Evolutionary conservation across 2,797 vertebrate genomes (phyloP).

Genomic region (Ctenochaetus hawaiiensis): DNA sequence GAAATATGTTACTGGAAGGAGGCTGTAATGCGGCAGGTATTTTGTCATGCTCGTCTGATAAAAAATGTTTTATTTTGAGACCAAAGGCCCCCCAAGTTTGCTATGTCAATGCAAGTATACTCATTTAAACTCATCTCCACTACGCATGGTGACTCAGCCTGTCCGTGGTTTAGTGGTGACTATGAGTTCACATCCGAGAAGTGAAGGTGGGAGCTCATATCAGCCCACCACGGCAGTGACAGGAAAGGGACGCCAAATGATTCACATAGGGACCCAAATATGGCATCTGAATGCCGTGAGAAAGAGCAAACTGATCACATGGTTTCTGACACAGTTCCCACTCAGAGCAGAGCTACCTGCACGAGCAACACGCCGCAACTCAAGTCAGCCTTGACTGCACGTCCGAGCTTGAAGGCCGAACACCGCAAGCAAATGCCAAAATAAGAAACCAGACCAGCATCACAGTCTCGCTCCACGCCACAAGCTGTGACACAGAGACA

Average conservation of each 20-base stretch:
- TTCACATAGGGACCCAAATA: slow-evolving; percentile 1
- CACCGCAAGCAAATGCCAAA: slow-evolving; percentile 35
- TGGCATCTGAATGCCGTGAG: not conserved
- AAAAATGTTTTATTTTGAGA: too few relatives aligned
- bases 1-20: not conserved
- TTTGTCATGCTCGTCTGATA: not conserved
- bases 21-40: not conserved
- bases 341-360: slow-evolving; percentile 31
- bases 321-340: slow-evolving; percentile 36
- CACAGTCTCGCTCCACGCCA: not conserved
- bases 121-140: too few relatives aligned
- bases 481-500: not conserved
- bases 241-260: slow-evolving; percentile 34
- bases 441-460: not conserved
- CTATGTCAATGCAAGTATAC: too few relatives aligned
- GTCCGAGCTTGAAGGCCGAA: not conserved
- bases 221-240: slow-evolving; percentile 46
- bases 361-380: not conserved
- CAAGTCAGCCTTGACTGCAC: not conserved
- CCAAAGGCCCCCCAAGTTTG: too few relatives aligned
- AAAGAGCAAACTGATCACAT: not conserved
- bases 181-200: slow-evolving; percentile 61
- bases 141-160: slow-evolving; percentile 34
- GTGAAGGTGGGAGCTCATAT: not conserved
- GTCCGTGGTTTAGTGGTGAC: slow-evolving; percentile 5